phyloP scores from a whole-genome alignment of 2,888 invertebrate species.

The Agrochola lota region DNA sequence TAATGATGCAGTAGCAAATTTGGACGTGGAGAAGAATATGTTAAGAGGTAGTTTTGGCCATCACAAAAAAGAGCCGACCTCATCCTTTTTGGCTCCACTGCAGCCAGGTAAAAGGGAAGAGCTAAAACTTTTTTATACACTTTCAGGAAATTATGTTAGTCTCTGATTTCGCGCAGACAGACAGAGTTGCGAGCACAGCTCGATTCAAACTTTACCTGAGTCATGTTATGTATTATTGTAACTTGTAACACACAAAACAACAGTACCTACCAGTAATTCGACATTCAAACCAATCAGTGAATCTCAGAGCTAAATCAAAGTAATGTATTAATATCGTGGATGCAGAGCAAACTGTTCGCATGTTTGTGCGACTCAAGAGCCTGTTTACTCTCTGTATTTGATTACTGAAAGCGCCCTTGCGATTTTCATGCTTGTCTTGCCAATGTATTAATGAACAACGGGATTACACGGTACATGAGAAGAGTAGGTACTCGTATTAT shows the following conservation, averaged over 20 bases:
- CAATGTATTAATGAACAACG: slow-evolving; percentile 63
- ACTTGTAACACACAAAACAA: not conserved
- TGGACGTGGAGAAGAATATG: too few relatives aligned
- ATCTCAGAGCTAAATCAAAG: slow-evolving; percentile 46
- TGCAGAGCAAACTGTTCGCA: slow-evolving; percentile 54
- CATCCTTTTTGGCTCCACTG: too few relatives aligned
- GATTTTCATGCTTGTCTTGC: slow-evolving; percentile 71
- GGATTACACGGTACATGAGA: slow-evolving; percentile 12
- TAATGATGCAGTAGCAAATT: too few relatives aligned
- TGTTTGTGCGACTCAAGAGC: slow-evolving; percentile 58
- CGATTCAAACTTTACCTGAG: not conserved
- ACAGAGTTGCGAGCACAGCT: not conserved
- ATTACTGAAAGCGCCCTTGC: slow-evolving; percentile 65
- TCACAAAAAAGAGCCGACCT: too few relatives aligned
- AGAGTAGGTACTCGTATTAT: not conserved
- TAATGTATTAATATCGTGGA: slow-evolving; percentile 57
- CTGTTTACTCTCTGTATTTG: slow-evolving; percentile 68
- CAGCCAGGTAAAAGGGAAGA: not conserved
- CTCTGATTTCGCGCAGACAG: rapidly evolving
- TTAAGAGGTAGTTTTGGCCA: too few relatives aligned
- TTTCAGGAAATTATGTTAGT: not conserved
- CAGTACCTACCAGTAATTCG: not conserved
- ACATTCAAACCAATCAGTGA: slow-evolving; percentile 43
- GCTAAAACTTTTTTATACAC: not conserved
- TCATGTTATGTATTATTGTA: not conserved